Percentiles rank a stretch among this genome's conserved stretches.
Conservation (phyloP, 1,140 invertebrate genomes). For the Eurosta solidaginis region DNA sequence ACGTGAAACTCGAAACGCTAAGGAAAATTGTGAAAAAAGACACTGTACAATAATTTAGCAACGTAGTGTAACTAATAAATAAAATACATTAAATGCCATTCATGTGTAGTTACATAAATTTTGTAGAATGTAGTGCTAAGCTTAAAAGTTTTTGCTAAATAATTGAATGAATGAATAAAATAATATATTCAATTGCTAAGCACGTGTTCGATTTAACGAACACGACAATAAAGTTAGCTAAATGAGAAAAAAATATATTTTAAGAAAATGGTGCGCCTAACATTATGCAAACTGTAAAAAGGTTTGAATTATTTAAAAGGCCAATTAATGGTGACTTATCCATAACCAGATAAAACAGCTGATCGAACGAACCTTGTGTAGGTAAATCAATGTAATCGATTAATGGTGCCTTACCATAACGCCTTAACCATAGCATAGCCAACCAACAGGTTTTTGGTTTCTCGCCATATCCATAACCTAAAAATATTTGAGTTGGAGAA, state of each 20-base stretch:
- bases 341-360: too few relatives aligned
- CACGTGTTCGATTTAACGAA: constrained; percentile 8
- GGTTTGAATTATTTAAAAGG: too few relatives aligned
- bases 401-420: too few relatives aligned
- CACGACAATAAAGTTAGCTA: background rate
- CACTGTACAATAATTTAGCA: constrained; percentile 27
- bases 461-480: too few relatives aligned
- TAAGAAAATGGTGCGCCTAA: background rate
- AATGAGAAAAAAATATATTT: background rate
- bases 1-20: background rate
- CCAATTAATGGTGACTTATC: too few relatives aligned
- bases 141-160: constrained; percentile 17
- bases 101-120: background rate
- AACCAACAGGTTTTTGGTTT: too few relatives aligned
- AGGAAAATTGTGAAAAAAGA: constrained; percentile 4
- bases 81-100: background rate
- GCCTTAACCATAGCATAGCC: too few relatives aligned
- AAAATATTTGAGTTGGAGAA: too few relatives aligned
- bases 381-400: too few relatives aligned
- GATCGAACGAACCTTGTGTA: too few relatives aligned
- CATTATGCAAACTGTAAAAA: too few relatives aligned
- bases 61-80: background rate
- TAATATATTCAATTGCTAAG: background rate
- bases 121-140: constrained; percentile 16
- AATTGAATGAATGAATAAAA: background rate